Evolutionary conservation across 2,888 invertebrate genomes (phyloP).

Genomic region (Eupithecia abbreviata): DNA sequence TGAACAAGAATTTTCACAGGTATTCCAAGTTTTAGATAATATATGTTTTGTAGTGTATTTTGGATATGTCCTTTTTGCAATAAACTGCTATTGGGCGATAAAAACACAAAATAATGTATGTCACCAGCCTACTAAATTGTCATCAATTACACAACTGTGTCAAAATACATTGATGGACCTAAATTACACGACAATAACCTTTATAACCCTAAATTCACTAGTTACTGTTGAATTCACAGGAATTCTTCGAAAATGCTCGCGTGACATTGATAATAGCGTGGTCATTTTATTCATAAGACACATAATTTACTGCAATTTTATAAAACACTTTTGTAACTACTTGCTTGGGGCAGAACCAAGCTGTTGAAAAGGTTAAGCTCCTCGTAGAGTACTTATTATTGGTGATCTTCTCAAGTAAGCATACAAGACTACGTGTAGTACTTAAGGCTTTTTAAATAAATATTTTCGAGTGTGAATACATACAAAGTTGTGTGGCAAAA

Average conservation of each 20-base stretch:
- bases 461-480: background rate
- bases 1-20: too few relatives aligned
- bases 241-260: constrained; percentile 42
- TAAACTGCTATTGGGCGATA: too few relatives aligned
- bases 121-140: background rate
- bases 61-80: too few relatives aligned
- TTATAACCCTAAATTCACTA: background rate
- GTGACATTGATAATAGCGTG: constrained; percentile 48
- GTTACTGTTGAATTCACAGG: constrained; percentile 16
- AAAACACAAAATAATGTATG: too few relatives aligned
- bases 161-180: background rate
- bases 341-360: constrained; percentile 23
- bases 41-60: too few relatives aligned
- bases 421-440: background rate
- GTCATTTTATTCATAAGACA: constrained; percentile 48
- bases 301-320: constrained; percentile 50
- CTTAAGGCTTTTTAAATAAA: background rate
- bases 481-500: background rate
- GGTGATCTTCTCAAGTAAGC: background rate
- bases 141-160: background rate
- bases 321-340: constrained; percentile 46
- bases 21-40: too few relatives aligned
- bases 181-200: background rate
- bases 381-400: background rate
- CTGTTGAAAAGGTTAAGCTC: constrained; percentile 10